These are phyloP conservation scores for Acronicta psi DNA, from an alignment of 2,888 invertebrate genomes.

Conservation along the genomic window DNA sequence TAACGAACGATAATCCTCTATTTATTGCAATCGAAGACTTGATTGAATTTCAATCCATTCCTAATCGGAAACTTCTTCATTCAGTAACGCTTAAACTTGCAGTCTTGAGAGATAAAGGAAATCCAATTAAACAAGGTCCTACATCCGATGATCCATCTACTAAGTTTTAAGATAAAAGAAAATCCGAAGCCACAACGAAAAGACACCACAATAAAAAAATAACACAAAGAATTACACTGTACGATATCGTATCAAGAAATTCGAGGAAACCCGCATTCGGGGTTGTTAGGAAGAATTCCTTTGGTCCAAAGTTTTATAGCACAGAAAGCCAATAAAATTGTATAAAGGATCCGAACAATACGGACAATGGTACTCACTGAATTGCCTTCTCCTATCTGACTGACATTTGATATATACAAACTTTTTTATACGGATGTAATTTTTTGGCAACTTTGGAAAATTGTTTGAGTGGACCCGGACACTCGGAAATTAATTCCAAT, in stretches of 20 bases:
- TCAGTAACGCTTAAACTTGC: conserved; percentile 28
- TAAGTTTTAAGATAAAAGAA: conserved; percentile 52
- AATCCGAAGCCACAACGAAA: conserved; percentile 48
- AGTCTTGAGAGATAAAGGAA: conserved; percentile 38
- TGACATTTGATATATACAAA: conserved; percentile 58
- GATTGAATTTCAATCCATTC: conserved; percentile 33
- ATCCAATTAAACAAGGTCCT: conserved; percentile 37
- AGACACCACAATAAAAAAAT: conserved; percentile 57
- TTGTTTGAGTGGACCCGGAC: conserved; percentile 43
- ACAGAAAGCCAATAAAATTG: conserved; percentile 68
- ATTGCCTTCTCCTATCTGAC: conserved; percentile 58
- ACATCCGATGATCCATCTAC: conserved; percentile 37
- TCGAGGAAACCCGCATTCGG: conserved; percentile 55
- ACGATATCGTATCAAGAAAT: conserved; percentile 64
- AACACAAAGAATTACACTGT: conserved; percentile 61
- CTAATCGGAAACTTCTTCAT: conserved; percentile 22
- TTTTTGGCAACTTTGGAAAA: conserved; percentile 48
- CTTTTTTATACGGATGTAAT: conserved; percentile 39
- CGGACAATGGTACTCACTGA: conserved; percentile 62
- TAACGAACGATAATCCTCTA: conserved; percentile 16
- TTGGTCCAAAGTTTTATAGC: conserved; percentile 65
- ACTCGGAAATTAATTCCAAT: conserved; percentile 49
- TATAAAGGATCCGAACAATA: conserved; percentile 59
- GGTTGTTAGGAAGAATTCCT: conserved; percentile 67
- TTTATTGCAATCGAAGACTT: conserved; percentile 15